Evolutionary conservation across 1,140 invertebrate species (phyloP), one percentile per base, ranked within the genome.

Genomic region (Drosophila setifemur): DNA sequence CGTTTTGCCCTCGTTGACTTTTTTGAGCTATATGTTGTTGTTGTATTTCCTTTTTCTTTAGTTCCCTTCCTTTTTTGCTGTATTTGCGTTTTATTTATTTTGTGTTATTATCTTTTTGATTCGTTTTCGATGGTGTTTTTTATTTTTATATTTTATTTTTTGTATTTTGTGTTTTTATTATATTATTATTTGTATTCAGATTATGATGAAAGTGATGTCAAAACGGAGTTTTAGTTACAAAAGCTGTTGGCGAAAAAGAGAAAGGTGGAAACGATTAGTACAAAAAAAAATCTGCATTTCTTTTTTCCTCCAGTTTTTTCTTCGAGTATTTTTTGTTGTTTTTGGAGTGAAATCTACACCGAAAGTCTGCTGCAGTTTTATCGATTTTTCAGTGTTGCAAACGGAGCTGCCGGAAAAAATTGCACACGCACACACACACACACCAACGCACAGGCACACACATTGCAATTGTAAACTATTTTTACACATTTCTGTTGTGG

Each of bases 181-280:
- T 83, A 85, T 83, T 83, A 83, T 85, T 85, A 86, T 85, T 83
- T 76, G 67, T 88, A 71, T 87, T 89, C 77, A 90, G 81, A 87
- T 90, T 88, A 89, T 89, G 86, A 90, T 90, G 88, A 90, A 89
- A 90, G 88, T 90, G 88, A 90, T 90, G 88, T 90, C 88, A 90
- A 90, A 90, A 90, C 88, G 86, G 93, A 93, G 93, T 93, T 93
- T 94, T 93, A 94, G 92, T 94, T 94, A 95, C 94, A 95, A 94
- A 95, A 95, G 94, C 94, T 95, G 94, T 86, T 21, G 23, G 2
- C 2, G 4, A 28, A 52, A 43, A 45, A 55, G 45, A 60, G 16
- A 71, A 49, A 61, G 18, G 47, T 42, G 37, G 12, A 57, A 70
- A 44, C 23, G 42, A 55, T 72, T 72, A 72, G 40, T 11, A 52